Base-by-base conservation (phyloP, 2,797 vertebrate species). In the Diplodus sargus region DNA sequence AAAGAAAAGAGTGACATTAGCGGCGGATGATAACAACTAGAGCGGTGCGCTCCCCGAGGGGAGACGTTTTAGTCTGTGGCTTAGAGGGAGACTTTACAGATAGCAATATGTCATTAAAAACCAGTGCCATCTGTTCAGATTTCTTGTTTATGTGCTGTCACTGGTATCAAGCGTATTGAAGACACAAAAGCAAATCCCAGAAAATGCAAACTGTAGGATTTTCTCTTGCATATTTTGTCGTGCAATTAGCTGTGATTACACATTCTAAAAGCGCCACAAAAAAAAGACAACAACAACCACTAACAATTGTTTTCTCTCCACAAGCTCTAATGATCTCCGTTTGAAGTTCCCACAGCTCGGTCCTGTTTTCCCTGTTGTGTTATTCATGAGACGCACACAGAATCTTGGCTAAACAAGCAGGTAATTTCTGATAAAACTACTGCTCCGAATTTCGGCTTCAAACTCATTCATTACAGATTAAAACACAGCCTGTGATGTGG, bases 41-140 rank as follows among this genome's bases (percentile, higher is more conserved):
- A 91, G 89, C 82, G 63, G 73, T 79, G 78, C 65, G 42, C 67
- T 85, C 81, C 89, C 87, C 82, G 74, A 83, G 82, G 89, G 86
- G 82, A 87, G 84, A 88, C 65, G 82, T 85, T 91, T 91, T 86
- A 86, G 85, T 89, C 89, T 84, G 81, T 70, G 88, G 88, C 91
- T 92, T 85, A 86, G 83, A 89, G 90, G 82, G 79, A 88, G 89
- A 87, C 89, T 90, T 86, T 90, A 85, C 86, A 90, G 90, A 93
- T 82, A 92, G 91, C 88, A 92, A 93, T 92, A 92, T 93, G 90
- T 91, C 93, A 91, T 93, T 91, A 93, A 93, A 93, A 93, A 91
- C 81, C 89, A 89, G 88, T 17, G 34, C 91, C 93, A 93, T 93
- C 92, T 93, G 91, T 89, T 91, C 88, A 63, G 39, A 89, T 85